A percentile compares a stretch with the other conserved stretches of the same genome.
phyloP scores from a whole-genome alignment of 1,140 invertebrate genomes.

The Rhopalosiphum padi region DNA sequence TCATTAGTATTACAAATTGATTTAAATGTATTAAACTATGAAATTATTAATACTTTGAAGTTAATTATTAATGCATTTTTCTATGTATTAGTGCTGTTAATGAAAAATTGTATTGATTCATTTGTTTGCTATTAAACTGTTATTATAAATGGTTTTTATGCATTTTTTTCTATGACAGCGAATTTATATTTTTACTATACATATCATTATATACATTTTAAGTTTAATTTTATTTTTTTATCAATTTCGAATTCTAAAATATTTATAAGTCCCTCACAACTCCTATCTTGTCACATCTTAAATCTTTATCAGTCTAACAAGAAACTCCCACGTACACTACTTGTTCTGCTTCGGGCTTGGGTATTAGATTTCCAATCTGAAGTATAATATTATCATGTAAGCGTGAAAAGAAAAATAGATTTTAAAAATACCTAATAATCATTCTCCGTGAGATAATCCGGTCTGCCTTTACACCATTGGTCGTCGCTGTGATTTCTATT shows the following conservation, averaged over 20 bases:
- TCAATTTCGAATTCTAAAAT: background rate
- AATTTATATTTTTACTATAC: background rate
- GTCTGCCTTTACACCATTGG: background rate
- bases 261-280: background rate
- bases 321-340: background rate
- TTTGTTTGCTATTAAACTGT: background rate
- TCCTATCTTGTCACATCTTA: background rate
- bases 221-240: background rate
- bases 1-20: too few relatives aligned
- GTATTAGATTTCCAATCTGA: background rate
- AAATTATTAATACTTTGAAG: background rate
- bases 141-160: background rate
- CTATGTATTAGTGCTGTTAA: background rate
- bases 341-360: background rate
- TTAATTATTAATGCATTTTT: background rate
- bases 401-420: background rate
- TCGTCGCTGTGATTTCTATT: background rate
- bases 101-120: background rate
- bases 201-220: background rate
- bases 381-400: background rate
- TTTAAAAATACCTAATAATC: background rate
- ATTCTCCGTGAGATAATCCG: background rate
- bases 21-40: background rate
- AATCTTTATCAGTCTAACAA: background rate
- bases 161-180: background rate